Evolutionary conservation across 2,888 invertebrate genomes (phyloP).

Genomic region (Athripsodes cinereus): DNA sequence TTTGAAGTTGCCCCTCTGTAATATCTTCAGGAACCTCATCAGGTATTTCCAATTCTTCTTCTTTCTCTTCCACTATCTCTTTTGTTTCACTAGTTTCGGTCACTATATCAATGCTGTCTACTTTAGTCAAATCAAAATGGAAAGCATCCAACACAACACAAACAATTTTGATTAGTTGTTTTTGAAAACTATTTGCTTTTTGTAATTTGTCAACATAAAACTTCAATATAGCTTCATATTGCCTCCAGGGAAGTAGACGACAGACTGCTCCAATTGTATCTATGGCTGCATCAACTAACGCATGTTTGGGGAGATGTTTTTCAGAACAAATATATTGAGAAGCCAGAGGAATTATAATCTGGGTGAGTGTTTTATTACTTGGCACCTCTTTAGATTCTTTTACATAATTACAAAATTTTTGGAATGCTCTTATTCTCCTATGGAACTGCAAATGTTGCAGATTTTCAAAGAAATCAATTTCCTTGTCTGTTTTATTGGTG

Average conservation of each 20-base stretch:
- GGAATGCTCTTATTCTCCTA: conserved; percentile 74
- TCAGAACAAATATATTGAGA: conserved; percentile 74
- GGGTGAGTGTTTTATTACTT: conserved; percentile 66
- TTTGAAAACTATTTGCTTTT: conserved; percentile 68
- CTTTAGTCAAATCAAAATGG: conserved; percentile 80
- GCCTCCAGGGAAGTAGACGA: conserved; percentile 79
- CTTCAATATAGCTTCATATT: conserved; percentile 77
- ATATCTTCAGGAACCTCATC: conserved; percentile 35
- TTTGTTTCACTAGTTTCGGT: conserved; percentile 34
- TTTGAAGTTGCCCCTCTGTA: conserved; percentile 30
- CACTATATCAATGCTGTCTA: conserved; percentile 36
- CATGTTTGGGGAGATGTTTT: conserved; percentile 68
- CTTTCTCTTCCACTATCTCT: conserved; percentile 30
- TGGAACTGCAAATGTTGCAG: conserved; percentile 83
- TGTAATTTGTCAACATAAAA: conserved; percentile 74
- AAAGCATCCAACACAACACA: conserved; percentile 82
- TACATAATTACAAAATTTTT: conserved; percentile 64
- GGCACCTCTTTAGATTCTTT: conserved; percentile 56
- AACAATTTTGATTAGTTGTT: conserved; percentile 71
- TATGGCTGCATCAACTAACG: conserved; percentile 78
- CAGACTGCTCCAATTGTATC: conserved; percentile 74
- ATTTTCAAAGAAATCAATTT: conserved; percentile 94
- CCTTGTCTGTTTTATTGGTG: conserved; percentile 64
- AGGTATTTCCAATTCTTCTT: conserved; percentile 30
- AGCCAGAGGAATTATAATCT: conserved; percentile 80